phyloP scores from a whole-genome alignment of 2,888 invertebrate genomes.

The Prosopocoilus inquinatus region DNA sequence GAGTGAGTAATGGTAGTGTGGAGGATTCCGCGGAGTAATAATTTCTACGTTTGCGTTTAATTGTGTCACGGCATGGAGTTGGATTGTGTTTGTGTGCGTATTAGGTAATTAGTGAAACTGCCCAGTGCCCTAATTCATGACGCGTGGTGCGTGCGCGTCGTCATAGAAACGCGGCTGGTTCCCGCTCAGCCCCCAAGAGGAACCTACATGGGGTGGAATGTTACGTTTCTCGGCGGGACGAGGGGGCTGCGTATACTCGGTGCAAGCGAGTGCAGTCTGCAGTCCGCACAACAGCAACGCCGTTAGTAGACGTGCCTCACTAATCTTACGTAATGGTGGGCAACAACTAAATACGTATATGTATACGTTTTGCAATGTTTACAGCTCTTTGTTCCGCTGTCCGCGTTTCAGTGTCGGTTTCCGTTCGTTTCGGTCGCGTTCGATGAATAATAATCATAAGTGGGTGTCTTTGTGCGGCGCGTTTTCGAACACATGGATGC shows the following conservation, averaged over 20 bases:
- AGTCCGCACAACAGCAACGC: constrained; percentile 36
- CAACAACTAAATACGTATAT: constrained; percentile 8
- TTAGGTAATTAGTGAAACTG: constrained; percentile 7
- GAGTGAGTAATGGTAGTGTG: too few species aligned
- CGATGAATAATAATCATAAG: constrained; percentile 28
- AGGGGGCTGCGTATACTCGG: constrained; percentile 26
- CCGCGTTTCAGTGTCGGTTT: constrained; percentile 9
- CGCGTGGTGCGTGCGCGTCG: constrained; percentile 14
- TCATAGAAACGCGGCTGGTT: constrained; percentile 25
- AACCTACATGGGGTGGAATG: constrained; percentile 26
- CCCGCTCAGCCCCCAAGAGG: constrained; percentile 23
- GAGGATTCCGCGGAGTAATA: not conserved
- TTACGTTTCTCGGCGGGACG: constrained; percentile 13
- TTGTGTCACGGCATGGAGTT: not conserved
- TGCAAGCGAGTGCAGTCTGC: constrained; percentile 36
- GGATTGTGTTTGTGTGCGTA: constrained; percentile 2
- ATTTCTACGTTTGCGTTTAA: not conserved
- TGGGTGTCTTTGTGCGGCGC: constrained; percentile 37
- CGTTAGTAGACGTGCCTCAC: constrained; percentile 38
- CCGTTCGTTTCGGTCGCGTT: constrained; percentile 13
- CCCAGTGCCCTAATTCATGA: constrained; percentile 24
- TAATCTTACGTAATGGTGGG: constrained; percentile 35
- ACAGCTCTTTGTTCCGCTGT: constrained; percentile 1
- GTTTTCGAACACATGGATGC: constrained; percentile 49
- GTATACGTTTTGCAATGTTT: constrained; percentile 1